Base-by-base conservation (phyloP, 2,888 invertebrate genomes). In the Sinopyrophorus schimmeli region DNA sequence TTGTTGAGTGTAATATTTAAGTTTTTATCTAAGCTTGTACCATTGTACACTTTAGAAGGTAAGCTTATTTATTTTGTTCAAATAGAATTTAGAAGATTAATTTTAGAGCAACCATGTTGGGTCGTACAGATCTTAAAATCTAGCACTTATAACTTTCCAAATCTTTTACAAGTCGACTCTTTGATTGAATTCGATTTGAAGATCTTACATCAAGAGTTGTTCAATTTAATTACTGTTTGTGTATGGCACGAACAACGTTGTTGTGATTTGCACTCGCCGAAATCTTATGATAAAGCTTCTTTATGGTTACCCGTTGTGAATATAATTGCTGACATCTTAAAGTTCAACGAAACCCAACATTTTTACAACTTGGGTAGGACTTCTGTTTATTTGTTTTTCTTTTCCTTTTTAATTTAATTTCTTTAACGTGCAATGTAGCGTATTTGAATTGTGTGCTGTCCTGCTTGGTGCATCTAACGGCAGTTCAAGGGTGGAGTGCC, bases 311-410 rank as follows among this genome's bases (percentile, higher is more conserved):
- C 67, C 53, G 67, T 80, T 23, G 72, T 79, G 12, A 70, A 74
- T 50, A 68, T 74, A 4, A 70, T 79, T 16, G 69, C 76, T 5
- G 72, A 76, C 5, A 76, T 76, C 65, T 67, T 80, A 18, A 75
- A 74, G 55, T 74, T 75, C 28, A 76, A 72, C 38, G 76, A 78
- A 58, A 71, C 75, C 5, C 76, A 78, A 60, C 76, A 78, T 62
- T 79, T 79, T 65, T 80, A 79, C 55, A 80, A 80, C 65, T 67
- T 80, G 49, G 77, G 79, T 79, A 64, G 65, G 59, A 47, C 11
- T 10, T 15, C 12, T n/a, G n/a, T 26, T 14, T 9, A 12, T 27
- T 47, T 42, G 16, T 31, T 31, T 15, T 15, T 31, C 16, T 17
- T 44, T 48, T 17, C 4, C 15, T 7, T 20, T 35, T 28, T 12